Conservation (phyloP, 2,797 vertebrate genomes). For the Lerista edwardsae region DNA sequence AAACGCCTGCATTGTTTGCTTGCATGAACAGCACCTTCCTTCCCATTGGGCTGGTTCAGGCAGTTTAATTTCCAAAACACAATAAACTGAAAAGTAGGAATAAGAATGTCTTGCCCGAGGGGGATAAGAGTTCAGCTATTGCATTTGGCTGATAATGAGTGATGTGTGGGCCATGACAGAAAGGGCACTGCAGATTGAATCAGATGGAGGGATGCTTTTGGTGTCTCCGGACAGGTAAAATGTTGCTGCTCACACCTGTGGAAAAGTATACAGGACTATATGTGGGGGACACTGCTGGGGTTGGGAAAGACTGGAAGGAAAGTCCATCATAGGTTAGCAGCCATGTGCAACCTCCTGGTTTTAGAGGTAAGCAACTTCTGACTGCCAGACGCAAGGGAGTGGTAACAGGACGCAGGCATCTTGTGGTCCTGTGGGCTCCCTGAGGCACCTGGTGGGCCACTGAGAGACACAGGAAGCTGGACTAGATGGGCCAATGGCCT, state of each 20-base stretch:
- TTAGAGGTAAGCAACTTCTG: no score
- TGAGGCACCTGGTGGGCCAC: no score
- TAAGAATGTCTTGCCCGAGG: conserved; percentile 44
- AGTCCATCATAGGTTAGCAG: no score
- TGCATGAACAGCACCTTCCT: not conserved
- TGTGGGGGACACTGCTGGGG: no score
- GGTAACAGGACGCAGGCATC: no score
- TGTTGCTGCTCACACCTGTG: not conserved
- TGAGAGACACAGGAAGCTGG: no score
- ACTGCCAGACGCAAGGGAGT: no score
- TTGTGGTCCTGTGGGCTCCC: no score
- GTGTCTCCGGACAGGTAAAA: no score
- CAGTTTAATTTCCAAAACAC: conserved; percentile 58
- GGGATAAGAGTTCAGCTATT: conserved; percentile 46
- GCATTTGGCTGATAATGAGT: conserved; percentile 24
- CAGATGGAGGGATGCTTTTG: not conserved
- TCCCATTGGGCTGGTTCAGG: conserved; percentile 17
- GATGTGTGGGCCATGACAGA: conserved; percentile 11
- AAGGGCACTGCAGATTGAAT: conserved; percentile 27
- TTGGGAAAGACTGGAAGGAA: not conserved
- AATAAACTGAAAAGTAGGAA: conserved; percentile 43
- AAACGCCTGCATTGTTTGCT: not conserved
- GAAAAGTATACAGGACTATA: no score
- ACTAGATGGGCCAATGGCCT: no score
- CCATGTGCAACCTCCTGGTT: no score